phyloP scores from a whole-genome alignment of 64 coral and sea anemone species.

The Actinia tenebrosa region DNA sequence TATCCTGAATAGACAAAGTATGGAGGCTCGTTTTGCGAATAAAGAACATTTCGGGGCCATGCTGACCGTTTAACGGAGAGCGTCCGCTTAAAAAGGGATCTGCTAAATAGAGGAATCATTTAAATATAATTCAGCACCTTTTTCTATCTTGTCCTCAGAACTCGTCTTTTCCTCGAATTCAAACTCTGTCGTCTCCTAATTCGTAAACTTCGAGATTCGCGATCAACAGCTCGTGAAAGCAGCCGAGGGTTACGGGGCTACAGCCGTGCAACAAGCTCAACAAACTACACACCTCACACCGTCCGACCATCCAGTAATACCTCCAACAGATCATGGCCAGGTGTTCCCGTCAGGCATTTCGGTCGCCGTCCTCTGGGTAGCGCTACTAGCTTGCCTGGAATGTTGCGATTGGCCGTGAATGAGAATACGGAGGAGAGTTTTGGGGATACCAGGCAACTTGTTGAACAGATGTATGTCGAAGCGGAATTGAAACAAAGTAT shows the following conservation, averaged over 20 bases:
- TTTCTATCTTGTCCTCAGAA: constrained; percentile 37
- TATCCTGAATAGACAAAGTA: no score
- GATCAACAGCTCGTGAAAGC: constrained; percentile 51
- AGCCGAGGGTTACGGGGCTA: constrained; percentile 82
- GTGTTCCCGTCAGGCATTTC: constrained; percentile 50
- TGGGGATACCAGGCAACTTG: background rate
- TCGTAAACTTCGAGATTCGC: constrained; percentile 68
- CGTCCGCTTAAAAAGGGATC: no score
- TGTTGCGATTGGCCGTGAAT: constrained; percentile 61
- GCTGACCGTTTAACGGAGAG: no score
- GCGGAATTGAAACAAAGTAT: constrained; percentile 15
- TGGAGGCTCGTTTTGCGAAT: no score
- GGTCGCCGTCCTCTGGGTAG: constrained; percentile 81
- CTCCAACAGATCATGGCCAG: constrained; percentile 87
- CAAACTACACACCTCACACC: constrained; percentile 38
- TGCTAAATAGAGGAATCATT: no score
- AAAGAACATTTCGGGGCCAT: no score
- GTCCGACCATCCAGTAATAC: constrained; percentile 53
- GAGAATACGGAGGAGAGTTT: constrained; percentile 5
- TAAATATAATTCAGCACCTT: no score
- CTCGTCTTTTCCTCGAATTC: constrained; percentile 77
- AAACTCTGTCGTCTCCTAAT: constrained; percentile 90
- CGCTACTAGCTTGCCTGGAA: constrained; percentile 80
- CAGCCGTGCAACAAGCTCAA: constrained; percentile 64
- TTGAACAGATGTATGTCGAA: background rate